A percentile compares a stretch with the other conserved stretches of the same genome.
These are phyloP conservation scores for Melitaea athalia DNA, from an alignment of 2,888 invertebrate species.

Conservation along the genomic window DNA sequence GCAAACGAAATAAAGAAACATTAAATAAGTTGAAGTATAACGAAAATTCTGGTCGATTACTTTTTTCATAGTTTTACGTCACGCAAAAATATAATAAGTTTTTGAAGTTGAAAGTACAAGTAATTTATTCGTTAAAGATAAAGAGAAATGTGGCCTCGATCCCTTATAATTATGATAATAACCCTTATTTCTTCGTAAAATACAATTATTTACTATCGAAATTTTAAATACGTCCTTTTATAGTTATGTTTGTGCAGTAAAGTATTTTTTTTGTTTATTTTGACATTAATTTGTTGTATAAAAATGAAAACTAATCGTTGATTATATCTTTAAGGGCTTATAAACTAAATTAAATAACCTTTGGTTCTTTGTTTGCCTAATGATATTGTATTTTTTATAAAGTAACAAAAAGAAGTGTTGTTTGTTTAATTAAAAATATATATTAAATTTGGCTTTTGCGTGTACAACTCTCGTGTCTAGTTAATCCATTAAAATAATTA, in stretches of 20 bases:
- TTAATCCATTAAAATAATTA: slow-evolving; percentile 13
- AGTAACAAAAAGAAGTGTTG: neutral
- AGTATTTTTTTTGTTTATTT: no score
- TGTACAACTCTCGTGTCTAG: slow-evolving; percentile 12
- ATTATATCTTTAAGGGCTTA: no score
- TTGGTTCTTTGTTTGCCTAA: neutral
- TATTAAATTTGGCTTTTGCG: slow-evolving; percentile 17
- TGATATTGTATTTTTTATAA: neutral
- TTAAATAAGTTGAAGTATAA: slow-evolving; percentile 8
- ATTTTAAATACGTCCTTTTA: slow-evolving; percentile 3
- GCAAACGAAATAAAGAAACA: slow-evolving; percentile 14
- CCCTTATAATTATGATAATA: slow-evolving; percentile 20
- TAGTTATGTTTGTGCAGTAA: neutral
- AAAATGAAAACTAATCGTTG: no score
- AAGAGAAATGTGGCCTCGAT: slow-evolving; percentile 29
- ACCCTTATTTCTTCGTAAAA: slow-evolving; percentile 12
- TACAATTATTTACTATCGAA: neutral
- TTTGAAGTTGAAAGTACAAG: slow-evolving; percentile 28
- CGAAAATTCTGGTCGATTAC: slow-evolving; percentile 19
- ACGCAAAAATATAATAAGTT: slow-evolving; percentile 33
- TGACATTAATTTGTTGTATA: no score
- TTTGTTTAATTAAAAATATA: slow-evolving; percentile 11
- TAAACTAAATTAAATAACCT: neutral
- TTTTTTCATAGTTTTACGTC: slow-evolving; percentile 33
- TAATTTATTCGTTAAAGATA: slow-evolving; percentile 32